A percentile compares a stretch with the other conserved stretches of the same genome.
These are phyloP conservation scores for Drosophila villosipedis DNA, from an alignment of 2,888 invertebrate genomes.

Conservation along the genomic window DNA sequence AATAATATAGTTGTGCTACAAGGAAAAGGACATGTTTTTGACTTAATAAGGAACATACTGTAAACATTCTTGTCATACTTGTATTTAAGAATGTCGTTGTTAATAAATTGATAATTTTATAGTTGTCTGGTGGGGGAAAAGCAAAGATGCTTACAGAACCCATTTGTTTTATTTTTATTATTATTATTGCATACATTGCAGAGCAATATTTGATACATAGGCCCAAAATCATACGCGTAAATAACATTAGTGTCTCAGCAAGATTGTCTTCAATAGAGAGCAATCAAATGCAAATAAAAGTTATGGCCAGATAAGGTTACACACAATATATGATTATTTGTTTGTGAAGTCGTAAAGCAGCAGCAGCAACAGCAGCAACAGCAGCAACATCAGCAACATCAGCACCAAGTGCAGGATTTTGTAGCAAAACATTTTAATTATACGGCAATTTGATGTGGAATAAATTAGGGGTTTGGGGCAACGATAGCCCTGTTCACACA, in stretches of 20 bases:
- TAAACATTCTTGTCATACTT: constrained; percentile 2
- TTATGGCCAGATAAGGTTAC: constrained; percentile 71
- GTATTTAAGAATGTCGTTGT: constrained; percentile 1
- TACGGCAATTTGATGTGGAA: constrained; percentile 68
- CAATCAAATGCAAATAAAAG: constrained; percentile 39
- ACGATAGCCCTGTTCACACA: constrained; percentile 62
- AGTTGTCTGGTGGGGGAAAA: not conserved
- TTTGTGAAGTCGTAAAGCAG: constrained; percentile 65
- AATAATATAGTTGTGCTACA: constrained; percentile 18
- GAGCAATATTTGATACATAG: constrained; percentile 3
- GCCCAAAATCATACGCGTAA: constrained; percentile 2
- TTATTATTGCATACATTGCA: constrained; percentile 19
- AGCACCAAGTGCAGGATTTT: constrained; percentile 47
- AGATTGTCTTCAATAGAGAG: constrained; percentile 26
- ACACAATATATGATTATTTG: constrained; percentile 77
- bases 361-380: not conserved
- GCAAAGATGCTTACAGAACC: not conserved
- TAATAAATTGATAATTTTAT: constrained; percentile 10
- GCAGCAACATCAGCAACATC: constrained; percentile 2
- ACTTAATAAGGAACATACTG: constrained; percentile 9
- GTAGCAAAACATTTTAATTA: constrained; percentile 63
- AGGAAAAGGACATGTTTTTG: constrained; percentile 13
- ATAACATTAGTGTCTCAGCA: constrained; percentile 30
- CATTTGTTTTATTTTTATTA: not conserved
- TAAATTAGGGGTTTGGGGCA: constrained; percentile 71